A percentile compares a stretch with the other conserved stretches of the same genome.
Conservation (phyloP, 1,140 invertebrate genomes). For the Drosophila grimshawi region DNA sequence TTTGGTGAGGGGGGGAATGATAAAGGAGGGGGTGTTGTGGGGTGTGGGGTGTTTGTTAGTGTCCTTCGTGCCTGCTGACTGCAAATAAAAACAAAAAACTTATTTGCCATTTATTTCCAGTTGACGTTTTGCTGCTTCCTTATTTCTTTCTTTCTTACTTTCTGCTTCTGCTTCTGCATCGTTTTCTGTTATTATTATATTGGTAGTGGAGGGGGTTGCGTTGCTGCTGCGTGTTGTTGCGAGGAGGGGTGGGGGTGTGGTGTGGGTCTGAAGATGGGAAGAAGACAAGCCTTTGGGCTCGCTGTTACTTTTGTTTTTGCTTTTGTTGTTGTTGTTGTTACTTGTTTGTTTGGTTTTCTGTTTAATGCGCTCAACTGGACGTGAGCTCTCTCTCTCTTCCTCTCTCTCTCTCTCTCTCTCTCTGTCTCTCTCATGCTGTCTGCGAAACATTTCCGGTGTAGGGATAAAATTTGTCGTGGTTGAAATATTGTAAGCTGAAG, state of each 20-base stretch:
- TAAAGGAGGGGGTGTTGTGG: too few species aligned
- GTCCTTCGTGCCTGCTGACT: constrained; percentile 62
- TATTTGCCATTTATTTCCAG: constrained; percentile 78
- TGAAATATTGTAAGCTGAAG: constrained; percentile 73
- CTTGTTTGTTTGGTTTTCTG: constrained; percentile 66
- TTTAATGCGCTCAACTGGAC: constrained; percentile 67
- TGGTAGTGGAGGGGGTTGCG: constrained; percentile 24
- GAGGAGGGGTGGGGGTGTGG: background rate
- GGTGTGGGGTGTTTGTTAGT: constrained; percentile 12
- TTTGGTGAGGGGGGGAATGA: background rate
- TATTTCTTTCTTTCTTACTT: background rate
- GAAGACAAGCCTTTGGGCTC: constrained; percentile 47
- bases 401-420: background rate
- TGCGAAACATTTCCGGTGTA: constrained; percentile 54
- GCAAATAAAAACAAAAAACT: constrained; percentile 72
- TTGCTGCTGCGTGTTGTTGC: background rate
- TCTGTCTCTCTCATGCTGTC: background rate
- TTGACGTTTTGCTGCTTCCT: constrained; percentile 53
- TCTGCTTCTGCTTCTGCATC: background rate
- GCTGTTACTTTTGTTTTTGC: constrained; percentile 20
- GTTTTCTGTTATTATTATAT: constrained; percentile 68
- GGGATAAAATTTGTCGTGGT: constrained; percentile 69
- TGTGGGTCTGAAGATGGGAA: background rate
- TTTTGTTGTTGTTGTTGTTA: background rate
- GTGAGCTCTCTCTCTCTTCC: constrained; percentile 9